A percentile compares a stretch with the other conserved stretches of the same genome.
These are phyloP conservation scores for Brachypodius melanocephalos DNA, from an alignment of 2,113 vertebrate genomes.

Conservation along the genomic window DNA sequence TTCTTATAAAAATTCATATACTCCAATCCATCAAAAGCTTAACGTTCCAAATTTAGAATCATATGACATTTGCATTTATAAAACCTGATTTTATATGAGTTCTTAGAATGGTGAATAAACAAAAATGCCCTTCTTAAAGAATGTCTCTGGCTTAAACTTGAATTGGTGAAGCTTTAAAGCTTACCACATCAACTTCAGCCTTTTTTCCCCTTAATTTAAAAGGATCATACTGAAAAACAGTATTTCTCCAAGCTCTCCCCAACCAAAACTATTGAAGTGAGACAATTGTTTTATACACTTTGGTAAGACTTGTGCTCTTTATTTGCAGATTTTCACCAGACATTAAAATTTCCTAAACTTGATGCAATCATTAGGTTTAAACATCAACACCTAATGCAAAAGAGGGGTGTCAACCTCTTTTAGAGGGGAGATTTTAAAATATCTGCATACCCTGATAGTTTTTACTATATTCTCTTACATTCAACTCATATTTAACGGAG, in stretches of 20 bases:
- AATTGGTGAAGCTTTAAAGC: conserved; percentile 3
- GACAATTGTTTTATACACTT: neutral
- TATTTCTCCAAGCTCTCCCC: neutral
- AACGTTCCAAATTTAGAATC: conserved; percentile 25
- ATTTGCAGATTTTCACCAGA: neutral
- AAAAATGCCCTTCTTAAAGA: conserved; percentile 43
- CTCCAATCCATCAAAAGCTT: conserved; percentile 50
- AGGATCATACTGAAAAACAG: neutral
- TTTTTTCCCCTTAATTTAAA: neutral
- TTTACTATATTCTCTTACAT: neutral
- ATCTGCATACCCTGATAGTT: neutral
- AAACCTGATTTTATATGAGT: conserved; percentile 40
- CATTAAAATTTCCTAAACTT: neutral
- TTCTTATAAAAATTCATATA: conserved; percentile 55
- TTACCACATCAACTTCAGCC: neutral
- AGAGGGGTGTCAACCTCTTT: neutral
- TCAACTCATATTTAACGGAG: neutral
- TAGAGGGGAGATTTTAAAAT: neutral
- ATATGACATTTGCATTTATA: conserved; percentile 54
- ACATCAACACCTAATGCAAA: neutral
- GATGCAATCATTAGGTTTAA: neutral
- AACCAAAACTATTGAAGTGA: neutral
- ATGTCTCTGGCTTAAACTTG: neutral
- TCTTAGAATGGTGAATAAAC: conserved; percentile 43
- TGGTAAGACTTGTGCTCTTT: neutral